Evolutionary conservation across 92 coral and sea anemone species (phyloP), one percentile per base, ranked within the genome.

Genomic region (Epizoanthus rinbou): DNA sequence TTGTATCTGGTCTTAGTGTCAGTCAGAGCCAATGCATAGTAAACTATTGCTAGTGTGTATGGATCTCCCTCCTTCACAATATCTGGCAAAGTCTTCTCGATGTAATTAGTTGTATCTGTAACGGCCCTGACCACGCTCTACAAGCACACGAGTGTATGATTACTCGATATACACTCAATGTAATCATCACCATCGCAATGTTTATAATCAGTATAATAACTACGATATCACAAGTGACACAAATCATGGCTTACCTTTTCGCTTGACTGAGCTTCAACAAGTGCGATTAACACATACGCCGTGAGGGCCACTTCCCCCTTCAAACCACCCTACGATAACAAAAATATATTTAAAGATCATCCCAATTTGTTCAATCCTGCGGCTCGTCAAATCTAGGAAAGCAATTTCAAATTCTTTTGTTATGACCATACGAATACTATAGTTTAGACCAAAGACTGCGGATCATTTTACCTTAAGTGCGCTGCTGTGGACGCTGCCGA

Each of bases 231-330:
- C 33, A 15, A 28, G 33, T 21, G 24, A 64, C 25, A 15, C 39
- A 64, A 64, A 31, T 45, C 5, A 37, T 11, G 18, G 52, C 25
- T 28, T 85, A 93, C 97, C 97, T 74, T 84, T 16, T 86, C 57
- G 6, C 74, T 54, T 63, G 92, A 92, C 50, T 91, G 79, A 47
- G 97, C 93, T 84, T 95, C 98, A 43, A 93, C 89, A 53, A 95
- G 75, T 3, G 98, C 83, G n/a, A 95, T 86, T 18, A 94, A 85
- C 10, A 93, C 96, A 73, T 87, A 95, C 0, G 98, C 98, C 39
- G 95, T 93, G 23, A 95, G 92, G 41, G 98, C 91, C 69, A 84
- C 66, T 14, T 25, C 70, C 3, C 94, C 94, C 74, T 92, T 83
- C 80, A 89, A 82, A 66, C 98, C 98, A 39, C 98, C 98, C 98